Evolutionary conservation across 2,797 vertebrate genomes (phyloP), one percentile per base, ranked within the genome.

Genomic region (Chiropotes sagulatus): DNA sequence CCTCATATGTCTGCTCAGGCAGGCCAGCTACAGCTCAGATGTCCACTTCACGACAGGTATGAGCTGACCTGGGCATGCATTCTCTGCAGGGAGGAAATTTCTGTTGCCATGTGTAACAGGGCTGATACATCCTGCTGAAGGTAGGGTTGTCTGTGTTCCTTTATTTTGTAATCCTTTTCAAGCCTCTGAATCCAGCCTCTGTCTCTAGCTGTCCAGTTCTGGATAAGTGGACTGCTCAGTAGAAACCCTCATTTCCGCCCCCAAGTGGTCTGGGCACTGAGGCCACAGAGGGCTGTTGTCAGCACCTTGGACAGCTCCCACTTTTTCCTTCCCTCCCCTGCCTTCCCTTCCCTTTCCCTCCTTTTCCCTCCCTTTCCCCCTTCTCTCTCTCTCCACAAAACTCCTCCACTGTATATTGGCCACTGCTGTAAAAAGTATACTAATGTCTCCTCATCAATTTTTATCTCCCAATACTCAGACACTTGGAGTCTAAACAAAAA

Each of bases 231-330:
- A 10, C 48, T 82, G 12, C 75, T 73, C 24, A 30, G 64, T 9
- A 11, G 80, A 81, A 28, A 30, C n/a, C 26, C 33, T 76, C 6
- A 12, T 46, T 39, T 90, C 57, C 33, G 28, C 14, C 24, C 33
- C 15, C 11, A 33, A 72, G 39, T 0, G 4, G 24, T 85, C 61
- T 81, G 75, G 57, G 41, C 33, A 5, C 3, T 9, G 24, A 88
- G 82, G 33, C 6, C 4, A 15, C 72, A 28, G 46, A 76, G 7
- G 26, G 26, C 3, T 52, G 44, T 8, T 22, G 6, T 95, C 92
- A 93, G 92, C 17, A 97, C 87, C 72, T 0, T 1, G 76, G 93
- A 97, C 91, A 96, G 93, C 75, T 48, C 96, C 80, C 17, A 4
- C 0, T 10, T 10, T 33, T 14, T 30, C 30, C 14, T 30, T 5